These are phyloP conservation scores for Brachyptera putata DNA, from an alignment of 2,888 invertebrate species.

Conservation along the genomic window DNA sequence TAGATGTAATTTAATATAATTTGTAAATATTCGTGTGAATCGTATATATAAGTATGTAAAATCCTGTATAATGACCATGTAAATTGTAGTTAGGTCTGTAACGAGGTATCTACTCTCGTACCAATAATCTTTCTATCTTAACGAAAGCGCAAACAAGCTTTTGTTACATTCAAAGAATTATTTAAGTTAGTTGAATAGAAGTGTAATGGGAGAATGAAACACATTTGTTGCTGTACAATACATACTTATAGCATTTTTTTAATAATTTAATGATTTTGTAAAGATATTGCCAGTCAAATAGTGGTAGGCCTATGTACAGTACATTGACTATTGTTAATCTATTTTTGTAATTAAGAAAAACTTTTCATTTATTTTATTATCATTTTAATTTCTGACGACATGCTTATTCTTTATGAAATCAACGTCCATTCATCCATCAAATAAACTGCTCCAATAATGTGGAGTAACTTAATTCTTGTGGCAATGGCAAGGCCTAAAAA, in stretches of 20 bases:
- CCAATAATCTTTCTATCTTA: too few relatives aligned
- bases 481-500: too few relatives aligned
- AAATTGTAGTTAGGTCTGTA: not conserved
- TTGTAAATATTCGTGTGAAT: slow-evolving; percentile 4
- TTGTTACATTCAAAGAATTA: too few relatives aligned
- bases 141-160: too few relatives aligned
- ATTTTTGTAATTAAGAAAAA: slow-evolving; percentile 10
- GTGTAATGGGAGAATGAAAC: too few relatives aligned
- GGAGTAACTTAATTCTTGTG: too few relatives aligned
- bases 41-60: not conserved
- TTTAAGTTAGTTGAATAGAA: too few relatives aligned
- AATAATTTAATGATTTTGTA: slow-evolving; percentile 4
- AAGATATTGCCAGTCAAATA: not conserved
- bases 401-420: not conserved
- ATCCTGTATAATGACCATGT: not conserved
- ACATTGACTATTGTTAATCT: slow-evolving; percentile 10
- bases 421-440: not conserved
- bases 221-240: too few relatives aligned
- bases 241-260: not conserved
- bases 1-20: too few relatives aligned
- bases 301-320: slow-evolving; percentile 10
- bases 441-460: too few relatives aligned
- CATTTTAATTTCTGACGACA: slow-evolving; percentile 7
- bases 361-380: not conserved
- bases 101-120: too few relatives aligned